phyloP scores from a whole-genome alignment of 2,888 invertebrate species.

The Coelopa pilipes region DNA sequence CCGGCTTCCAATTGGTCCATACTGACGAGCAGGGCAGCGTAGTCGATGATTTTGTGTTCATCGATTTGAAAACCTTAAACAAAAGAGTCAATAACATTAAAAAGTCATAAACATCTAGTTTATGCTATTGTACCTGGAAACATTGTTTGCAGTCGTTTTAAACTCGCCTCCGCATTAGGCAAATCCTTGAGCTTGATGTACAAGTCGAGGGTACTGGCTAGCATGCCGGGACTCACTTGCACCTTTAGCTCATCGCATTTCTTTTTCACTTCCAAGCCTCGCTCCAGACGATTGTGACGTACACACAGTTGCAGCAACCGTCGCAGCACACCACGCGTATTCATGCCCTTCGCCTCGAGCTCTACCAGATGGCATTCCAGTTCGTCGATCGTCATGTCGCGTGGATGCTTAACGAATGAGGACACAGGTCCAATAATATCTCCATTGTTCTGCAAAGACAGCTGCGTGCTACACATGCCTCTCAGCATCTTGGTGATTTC shows the following conservation, averaged over 20 bases:
- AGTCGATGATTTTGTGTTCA: constrained; percentile 75
- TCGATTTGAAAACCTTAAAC: constrained; percentile 71
- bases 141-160: constrained; percentile 69
- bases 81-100: background rate
- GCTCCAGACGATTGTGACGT: constrained; percentile 69
- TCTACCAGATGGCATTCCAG: constrained; percentile 74
- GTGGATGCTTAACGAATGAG: constrained; percentile 69
- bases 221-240: constrained; percentile 74
- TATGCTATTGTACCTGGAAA: constrained; percentile 63
- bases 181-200: constrained; percentile 71
- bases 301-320: constrained; percentile 72
- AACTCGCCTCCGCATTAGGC: constrained; percentile 69
- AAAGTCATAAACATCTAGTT: background rate
- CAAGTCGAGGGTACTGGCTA: constrained; percentile 73
- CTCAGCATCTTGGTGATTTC: constrained; percentile 53
- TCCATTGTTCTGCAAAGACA: constrained; percentile 53
- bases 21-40: constrained; percentile 71
- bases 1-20: constrained; percentile 58
- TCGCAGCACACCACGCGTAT: constrained; percentile 74
- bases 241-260: constrained; percentile 70
- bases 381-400: constrained; percentile 73
- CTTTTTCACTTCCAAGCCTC: constrained; percentile 70
- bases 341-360: constrained; percentile 74
- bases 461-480: constrained; percentile 66
- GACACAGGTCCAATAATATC: constrained; percentile 43